Base-by-base conservation (phyloP, 2,797 vertebrate species). In the Acipenser transmontanus region DNA sequence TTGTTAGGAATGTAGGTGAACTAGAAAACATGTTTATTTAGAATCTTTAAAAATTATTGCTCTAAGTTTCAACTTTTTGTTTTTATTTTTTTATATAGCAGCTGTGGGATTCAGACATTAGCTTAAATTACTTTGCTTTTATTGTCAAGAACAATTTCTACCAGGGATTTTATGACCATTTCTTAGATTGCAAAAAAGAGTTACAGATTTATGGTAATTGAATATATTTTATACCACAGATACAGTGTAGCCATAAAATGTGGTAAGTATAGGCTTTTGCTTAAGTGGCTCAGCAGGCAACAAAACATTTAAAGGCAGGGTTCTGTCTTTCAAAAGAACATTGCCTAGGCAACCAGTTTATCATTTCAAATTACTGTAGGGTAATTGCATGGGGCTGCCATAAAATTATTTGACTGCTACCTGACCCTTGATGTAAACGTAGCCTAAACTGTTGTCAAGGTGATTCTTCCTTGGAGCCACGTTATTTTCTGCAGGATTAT, bases 191-290 rank as follows among this genome's bases (percentile, higher is more conserved):
- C 69, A 74, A 74, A 75, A 71, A 70, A 69, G 61, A 47, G 67
- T 69, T 68, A 66, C 74, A 65, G 77, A 77, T 79, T 77, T 79
- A 78, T 78, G 67, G 73, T 70, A 74, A 71, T 71, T 77, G 71
- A 74, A 74, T 77, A 68, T 65, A 47, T 63, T 66, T 67, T 66
- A 65, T 64, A 71, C 34, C 12, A 66, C 59, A 70, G 62, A 50
- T 47, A 63, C 64, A 65, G 9, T 57, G 7, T 57, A n/a, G 54
- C 54, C 54, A n/a, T 11, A 57, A 13, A 11, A n/a, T n/a, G 59
- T 17, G 47, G 51, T 61, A 75, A 75, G 77, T 71, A 77, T 62
- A 68, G 66, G 68, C 49, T 66, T 69, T 59, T 62, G 69, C 66
- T 59, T 68, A 65, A 65, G 64, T 52, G 49, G 34, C 64, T 60